A percentile compares a stretch with the other conserved stretches of the same genome.
Evolutionary conservation across 1,140 invertebrate genomes (phyloP).

Genomic region (Archegozetes longisetosus): DNA sequence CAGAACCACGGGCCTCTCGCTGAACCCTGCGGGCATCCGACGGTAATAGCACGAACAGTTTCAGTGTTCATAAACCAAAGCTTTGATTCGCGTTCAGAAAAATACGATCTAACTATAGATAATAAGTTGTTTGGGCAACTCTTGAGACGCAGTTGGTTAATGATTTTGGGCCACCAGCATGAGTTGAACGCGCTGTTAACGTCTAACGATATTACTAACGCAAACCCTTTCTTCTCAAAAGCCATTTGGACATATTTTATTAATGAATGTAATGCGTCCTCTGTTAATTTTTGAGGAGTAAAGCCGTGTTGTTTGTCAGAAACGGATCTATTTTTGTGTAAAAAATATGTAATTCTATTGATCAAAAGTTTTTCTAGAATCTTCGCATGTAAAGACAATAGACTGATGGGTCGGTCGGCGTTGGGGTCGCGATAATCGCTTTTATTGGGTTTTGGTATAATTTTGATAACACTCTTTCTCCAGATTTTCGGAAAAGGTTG

Average conservation of each 20-base stretch:
- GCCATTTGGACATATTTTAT: background rate
- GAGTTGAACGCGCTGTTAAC: background rate
- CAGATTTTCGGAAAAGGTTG: too few species aligned
- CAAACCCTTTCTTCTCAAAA: background rate
- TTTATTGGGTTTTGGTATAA: background rate
- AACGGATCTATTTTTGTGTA: background rate
- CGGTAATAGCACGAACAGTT: background rate
- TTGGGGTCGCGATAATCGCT: background rate
- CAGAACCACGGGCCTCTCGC: conserved; percentile 8
- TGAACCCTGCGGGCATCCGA: conserved; percentile 14
- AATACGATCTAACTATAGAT: background rate
- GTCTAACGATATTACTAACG: background rate
- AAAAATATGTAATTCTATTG: background rate
- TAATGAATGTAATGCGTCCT: background rate
- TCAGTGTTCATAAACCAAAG: background rate
- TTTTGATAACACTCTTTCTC: background rate
- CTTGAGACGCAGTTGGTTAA: background rate
- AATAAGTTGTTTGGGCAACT: background rate
- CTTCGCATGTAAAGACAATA: background rate
- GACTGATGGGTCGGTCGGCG: background rate
- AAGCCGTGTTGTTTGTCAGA: conserved; percentile 1
- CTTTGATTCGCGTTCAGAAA: background rate
- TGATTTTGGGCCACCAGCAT: background rate
- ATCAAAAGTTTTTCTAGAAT: background rate
- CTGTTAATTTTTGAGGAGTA: background rate